Conservation (phyloP, 2,888 invertebrate genomes). For the Cordylochernes scorpioides region DNA sequence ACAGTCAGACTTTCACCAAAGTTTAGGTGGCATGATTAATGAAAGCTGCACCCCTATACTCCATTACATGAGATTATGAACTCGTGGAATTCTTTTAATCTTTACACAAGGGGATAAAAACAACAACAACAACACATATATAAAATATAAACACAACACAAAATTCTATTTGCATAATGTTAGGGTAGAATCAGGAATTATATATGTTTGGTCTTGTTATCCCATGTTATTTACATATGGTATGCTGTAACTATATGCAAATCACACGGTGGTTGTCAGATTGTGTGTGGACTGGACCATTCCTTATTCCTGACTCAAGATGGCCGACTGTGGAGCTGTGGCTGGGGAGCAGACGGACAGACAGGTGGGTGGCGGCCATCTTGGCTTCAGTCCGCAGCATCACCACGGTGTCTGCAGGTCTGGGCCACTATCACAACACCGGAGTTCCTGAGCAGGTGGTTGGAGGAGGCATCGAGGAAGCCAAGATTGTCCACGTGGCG, state of each 20-base stretch:
- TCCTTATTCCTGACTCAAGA: constrained; percentile 48
- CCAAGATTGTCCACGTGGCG: constrained; percentile 50
- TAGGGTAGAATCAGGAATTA: not conserved
- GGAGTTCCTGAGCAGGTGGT: constrained; percentile 26
- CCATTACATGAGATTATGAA: too few species aligned
- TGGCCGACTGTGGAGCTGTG: constrained; percentile 61
- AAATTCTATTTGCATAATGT: too few species aligned
- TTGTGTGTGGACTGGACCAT: constrained; percentile 68
- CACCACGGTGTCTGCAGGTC: constrained; percentile 4
- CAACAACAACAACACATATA: too few species aligned
- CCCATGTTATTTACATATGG: not conserved
- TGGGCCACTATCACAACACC: constrained; percentile 18
- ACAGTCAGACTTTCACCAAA: too few species aligned
- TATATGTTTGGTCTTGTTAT: too few species aligned
- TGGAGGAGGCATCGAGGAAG: constrained; percentile 51
- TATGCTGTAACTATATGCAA: not conserved
- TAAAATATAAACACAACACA: too few species aligned
- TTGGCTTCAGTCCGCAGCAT: not conserved
- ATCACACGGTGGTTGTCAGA: not conserved
- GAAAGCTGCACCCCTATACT: too few species aligned
- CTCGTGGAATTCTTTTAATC: too few species aligned
- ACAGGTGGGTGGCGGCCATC: constrained; percentile 31
- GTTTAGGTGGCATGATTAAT: too few species aligned
- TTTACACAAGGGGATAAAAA: too few species aligned
- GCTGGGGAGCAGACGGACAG: constrained; percentile 86